Base-by-base conservation (phyloP, 2,113 vertebrate species). In the Campylomormyrus numenius region DNA sequence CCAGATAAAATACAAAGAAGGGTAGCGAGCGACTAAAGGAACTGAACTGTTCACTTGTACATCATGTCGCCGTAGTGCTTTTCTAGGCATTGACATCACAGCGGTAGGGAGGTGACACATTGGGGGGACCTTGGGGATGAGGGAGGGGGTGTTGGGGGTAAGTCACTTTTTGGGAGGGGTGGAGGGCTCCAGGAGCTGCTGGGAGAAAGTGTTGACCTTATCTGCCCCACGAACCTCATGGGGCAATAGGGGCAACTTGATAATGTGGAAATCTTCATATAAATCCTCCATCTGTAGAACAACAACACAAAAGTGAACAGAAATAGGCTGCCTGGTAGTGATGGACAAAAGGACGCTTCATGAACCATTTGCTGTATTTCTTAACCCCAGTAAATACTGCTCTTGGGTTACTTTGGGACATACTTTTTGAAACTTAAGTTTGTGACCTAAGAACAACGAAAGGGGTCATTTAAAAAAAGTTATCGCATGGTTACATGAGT, bases 181-280 rank as follows among this genome's bases (percentile, higher is more conserved):
- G 95, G 97, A 98, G 89, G 98, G 97, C 91, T 98, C 97, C 94
- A 98, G 96, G 85, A 98, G 97, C 89, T 97, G 97, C 94, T 96
- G 95, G 9, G 97, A 98, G 95, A 98, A 98, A 3, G 95, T 97
- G 94, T 98, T 98, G 93, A 98, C 98, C 93, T 97, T 98, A 92
- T 98, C 97, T 0, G 97, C 95, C 3, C 98, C 98, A 90, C 98
- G 96, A 15, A 98, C 98, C 90, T 98, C 98, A 2, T 98, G 98
- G 87, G 97, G 97, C 90, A 98, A 95, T 91, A 98, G 95, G 0
- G 98, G 98, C 92, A 98, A 94, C 94, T 98, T 98, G 90, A 98
- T 95, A 93, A 98, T 98, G 94, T 98, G 98, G 94, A 98, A 98
- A 93, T 98, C 97, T 95, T 98, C 98, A 62, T 98, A 98, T 35